Evolutionary conservation across 2,797 vertebrate genomes (phyloP), one percentile per base, ranked within the genome.

Genomic region (Crotalus adamanteus): DNA sequence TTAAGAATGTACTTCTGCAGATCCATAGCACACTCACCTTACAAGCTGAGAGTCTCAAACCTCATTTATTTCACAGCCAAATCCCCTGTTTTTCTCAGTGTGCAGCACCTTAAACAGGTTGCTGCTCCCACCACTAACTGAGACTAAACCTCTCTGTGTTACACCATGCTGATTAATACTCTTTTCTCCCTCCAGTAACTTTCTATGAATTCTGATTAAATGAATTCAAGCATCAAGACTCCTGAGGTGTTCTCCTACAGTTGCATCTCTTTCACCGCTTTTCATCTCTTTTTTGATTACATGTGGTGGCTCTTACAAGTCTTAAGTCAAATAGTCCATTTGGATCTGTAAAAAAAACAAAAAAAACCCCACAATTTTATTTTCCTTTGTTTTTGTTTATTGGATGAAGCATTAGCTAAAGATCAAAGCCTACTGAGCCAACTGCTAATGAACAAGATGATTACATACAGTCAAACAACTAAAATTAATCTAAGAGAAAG

Each of bases 361-460:
- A 93, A 95, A 26, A 53, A 53, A 2, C 9, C 1, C 42, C 55
- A 90, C 91, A 94, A 42, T 56, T 11, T 92, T 87, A 42, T 92
- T 94, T 94, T 89, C 92, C 63, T 90, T 95, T 90, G 4, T 91
- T 87, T 94, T 94, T 95, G 92, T 92, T 95, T 97, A 86, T 93
- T 94, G 78, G 14, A 69, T 92, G 78, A 87, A 87, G 22, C 91
- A 26, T 90, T 91, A 61, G 73, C 92, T 91, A 65, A 91, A 94
- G 92, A 94, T 55, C 13, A 94, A 22, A 93, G n/a, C 1, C 87
- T 42, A 3, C 25, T 13, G 12, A 92, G 51, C 28, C 22, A 6
- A 51, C 37, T n/a, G 2, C 51, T 95, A 94, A 95, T 92, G 0
- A 94, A 53, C 25, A 9, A 28, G 9, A 7, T 92, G 73, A 93